Conservation (phyloP, 1,140 invertebrate species). For the Cephus cinctus region DNA sequence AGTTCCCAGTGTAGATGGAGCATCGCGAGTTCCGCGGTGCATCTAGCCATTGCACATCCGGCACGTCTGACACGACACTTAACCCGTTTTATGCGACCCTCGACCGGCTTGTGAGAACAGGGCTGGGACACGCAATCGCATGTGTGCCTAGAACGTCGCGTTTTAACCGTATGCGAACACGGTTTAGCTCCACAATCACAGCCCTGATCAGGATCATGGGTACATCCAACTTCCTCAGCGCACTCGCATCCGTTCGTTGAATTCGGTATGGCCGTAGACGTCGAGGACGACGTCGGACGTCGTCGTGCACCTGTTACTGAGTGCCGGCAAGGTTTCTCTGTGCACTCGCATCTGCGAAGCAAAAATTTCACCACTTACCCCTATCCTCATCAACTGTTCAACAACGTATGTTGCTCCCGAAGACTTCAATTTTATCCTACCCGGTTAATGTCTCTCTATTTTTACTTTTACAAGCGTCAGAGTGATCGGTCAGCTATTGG, state of each 20-base stretch:
- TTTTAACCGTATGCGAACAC: slow-evolving; percentile 42
- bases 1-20: slow-evolving; percentile 50
- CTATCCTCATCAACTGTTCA: neutral
- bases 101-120: slow-evolving; percentile 39
- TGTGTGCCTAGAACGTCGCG: slow-evolving; percentile 32
- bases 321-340: slow-evolving; percentile 40
- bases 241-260: slow-evolving; percentile 26
- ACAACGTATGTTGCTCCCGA: too few species aligned
- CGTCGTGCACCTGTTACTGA: slow-evolving; percentile 23
- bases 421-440: too few species aligned
- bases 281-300: slow-evolving; percentile 31
- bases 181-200: slow-evolving; percentile 34
- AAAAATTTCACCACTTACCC: neutral
- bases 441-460: too few species aligned
- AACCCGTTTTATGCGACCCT: slow-evolving; percentile 49
- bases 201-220: slow-evolving; percentile 37
- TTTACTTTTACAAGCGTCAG: too few species aligned
- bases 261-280: slow-evolving; percentile 16
- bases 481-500: too few species aligned
- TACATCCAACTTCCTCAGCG: slow-evolving; percentile 29
- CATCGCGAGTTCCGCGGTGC: slow-evolving; percentile 50
- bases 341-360: slow-evolving; percentile 42
- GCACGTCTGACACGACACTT: slow-evolving; percentile 48
- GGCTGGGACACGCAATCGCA: slow-evolving; percentile 41
- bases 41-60: slow-evolving; percentile 49